These are phyloP conservation scores for Andrena bucephala DNA, from an alignment of 2,888 invertebrate species.

Conservation along the genomic window DNA sequence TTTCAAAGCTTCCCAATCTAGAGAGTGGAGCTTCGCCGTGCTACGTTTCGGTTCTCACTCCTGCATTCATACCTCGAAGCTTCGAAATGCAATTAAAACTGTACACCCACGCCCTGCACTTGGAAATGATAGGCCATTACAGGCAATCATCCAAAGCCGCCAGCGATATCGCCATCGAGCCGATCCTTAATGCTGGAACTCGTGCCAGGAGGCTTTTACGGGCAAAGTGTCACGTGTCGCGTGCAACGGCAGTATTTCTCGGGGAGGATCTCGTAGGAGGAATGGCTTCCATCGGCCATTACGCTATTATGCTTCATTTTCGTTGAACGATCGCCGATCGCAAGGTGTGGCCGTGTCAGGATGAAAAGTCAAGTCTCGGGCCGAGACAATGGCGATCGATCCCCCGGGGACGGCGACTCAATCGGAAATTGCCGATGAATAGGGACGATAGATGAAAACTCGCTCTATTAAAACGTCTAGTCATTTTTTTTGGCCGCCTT, in stretches of 20 bases:
- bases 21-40: no score
- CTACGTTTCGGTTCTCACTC: no score
- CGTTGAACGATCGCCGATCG: conserved; percentile 76
- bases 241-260: conserved; percentile 37
- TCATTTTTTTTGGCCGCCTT: conserved; percentile 67
- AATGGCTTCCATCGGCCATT: conserved; percentile 70
- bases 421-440: conserved; percentile 83
- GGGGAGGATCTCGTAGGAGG: conserved; percentile 4
- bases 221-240: conserved; percentile 52
- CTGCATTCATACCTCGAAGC: no score
- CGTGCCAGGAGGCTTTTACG: background rate
- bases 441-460: conserved; percentile 74
- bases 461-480: conserved; percentile 76
- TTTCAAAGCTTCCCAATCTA: no score
- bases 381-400: conserved; percentile 81
- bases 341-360: conserved; percentile 82
- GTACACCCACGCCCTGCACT: no score
- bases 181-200: background rate
- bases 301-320: conserved; percentile 81
- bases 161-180: background rate
- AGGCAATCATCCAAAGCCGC: background rate
- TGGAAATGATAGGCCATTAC: background rate
- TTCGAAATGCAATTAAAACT: no score
- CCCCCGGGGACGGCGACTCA: conserved; percentile 77
- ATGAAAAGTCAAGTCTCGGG: conserved; percentile 77